Evolutionary conservation across 2,888 invertebrate genomes (phyloP).

Genomic region (Spisula subtruncata): DNA sequence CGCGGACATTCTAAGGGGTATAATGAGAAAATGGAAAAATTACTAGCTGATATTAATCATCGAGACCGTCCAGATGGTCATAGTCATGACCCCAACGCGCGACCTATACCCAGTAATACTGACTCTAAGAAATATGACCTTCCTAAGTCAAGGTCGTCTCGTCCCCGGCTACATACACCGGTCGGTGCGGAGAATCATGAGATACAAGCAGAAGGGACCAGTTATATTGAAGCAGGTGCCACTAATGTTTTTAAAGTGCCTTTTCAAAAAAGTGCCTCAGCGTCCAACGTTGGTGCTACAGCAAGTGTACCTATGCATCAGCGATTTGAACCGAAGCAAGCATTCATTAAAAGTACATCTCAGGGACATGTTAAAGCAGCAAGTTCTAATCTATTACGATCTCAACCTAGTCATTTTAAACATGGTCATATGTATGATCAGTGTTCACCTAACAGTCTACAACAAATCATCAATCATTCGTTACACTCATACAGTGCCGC

Average conservation of each 20-base stretch:
- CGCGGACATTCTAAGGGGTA: slow-evolving; percentile 52
- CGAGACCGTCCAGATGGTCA: slow-evolving; percentile 71
- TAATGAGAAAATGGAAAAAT: slow-evolving; percentile 72
- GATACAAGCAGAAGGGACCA: slow-evolving; percentile 63
- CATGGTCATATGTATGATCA: slow-evolving; percentile 69
- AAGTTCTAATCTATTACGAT: slow-evolving; percentile 46
- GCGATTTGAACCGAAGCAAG: slow-evolving; percentile 75
- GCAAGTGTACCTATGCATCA: slow-evolving; percentile 64
- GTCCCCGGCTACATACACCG: slow-evolving; percentile 74
- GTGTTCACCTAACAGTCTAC: slow-evolving; percentile 70
- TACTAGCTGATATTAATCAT: slow-evolving; percentile 74
- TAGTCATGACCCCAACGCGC: slow-evolving; percentile 73
- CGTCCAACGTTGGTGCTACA: slow-evolving; percentile 66
- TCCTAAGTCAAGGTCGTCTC: slow-evolving; percentile 65
- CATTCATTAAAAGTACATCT: slow-evolving; percentile 75
- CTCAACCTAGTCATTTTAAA: slow-evolving; percentile 47
- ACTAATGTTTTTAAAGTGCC: slow-evolving; percentile 70
- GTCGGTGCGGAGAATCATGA: slow-evolving; percentile 77
- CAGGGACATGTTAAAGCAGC: slow-evolving; percentile 64
- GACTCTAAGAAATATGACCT: slow-evolving; percentile 52
- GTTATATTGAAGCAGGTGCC: slow-evolving; percentile 72
- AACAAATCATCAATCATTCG: slow-evolving; percentile 73
- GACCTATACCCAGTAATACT: slow-evolving; percentile 63
- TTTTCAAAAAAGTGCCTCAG: slow-evolving; percentile 67
- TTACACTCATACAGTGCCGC: slow-evolving; percentile 75